phyloP scores from a whole-genome alignment of 2,888 invertebrate species.

The Nineta flava region DNA sequence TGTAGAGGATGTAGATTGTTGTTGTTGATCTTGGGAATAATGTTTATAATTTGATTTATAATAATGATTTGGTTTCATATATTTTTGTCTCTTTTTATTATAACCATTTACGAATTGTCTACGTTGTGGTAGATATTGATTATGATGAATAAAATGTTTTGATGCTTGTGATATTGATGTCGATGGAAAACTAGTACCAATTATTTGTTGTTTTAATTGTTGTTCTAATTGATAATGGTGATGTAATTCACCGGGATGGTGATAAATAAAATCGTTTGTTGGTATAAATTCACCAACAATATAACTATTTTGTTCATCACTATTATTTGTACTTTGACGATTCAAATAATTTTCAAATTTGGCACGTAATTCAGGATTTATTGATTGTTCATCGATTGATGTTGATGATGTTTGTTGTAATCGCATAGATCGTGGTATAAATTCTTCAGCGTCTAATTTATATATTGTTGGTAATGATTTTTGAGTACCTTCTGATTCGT shows the following conservation, averaged over 20 bases:
- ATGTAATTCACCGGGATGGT: background rate
- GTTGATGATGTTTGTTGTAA: slow-evolving; percentile 11
- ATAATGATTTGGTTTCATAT: background rate
- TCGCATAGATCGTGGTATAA: slow-evolving; percentile 25
- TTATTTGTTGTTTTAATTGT: background rate
- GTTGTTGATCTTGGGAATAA: background rate
- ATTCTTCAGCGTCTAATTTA: slow-evolving; percentile 27
- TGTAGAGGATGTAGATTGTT: background rate
- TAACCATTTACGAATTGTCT: background rate
- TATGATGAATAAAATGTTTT: background rate
- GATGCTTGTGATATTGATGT: background rate
- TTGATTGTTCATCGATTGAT: background rate
- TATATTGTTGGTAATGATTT: slow-evolving; percentile 1
- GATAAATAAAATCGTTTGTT: background rate
- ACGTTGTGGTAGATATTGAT: background rate
- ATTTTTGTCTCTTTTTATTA: background rate
- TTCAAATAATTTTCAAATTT: slow-evolving; percentile 8
- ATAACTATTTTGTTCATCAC: background rate
- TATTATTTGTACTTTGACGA: background rate
- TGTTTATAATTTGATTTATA: background rate
- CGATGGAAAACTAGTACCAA: background rate
- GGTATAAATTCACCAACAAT: slow-evolving; percentile 1
- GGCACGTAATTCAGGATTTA: slow-evolving; percentile 1
- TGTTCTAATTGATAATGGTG: background rate
- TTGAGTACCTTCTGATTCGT: no score